phyloP scores from a whole-genome alignment of 2,113 vertebrate species.

The Catharus bicknelli region DNA sequence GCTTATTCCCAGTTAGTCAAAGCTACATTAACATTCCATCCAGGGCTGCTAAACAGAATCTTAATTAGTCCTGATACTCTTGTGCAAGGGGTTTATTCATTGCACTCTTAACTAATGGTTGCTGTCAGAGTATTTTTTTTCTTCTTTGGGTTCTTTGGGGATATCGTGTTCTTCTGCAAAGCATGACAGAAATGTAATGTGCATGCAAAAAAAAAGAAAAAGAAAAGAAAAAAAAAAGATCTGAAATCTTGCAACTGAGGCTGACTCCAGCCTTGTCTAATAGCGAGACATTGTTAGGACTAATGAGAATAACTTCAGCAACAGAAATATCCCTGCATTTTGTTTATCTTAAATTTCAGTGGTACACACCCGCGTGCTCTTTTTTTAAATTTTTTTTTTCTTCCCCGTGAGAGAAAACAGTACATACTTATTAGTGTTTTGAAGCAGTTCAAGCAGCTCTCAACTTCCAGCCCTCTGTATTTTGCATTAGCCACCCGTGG shows the following conservation, averaged over 20 bases:
- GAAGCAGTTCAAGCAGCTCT: background rate
- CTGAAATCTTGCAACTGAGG: constrained; percentile 56
- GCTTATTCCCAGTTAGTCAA: constrained; percentile 75
- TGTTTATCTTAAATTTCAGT: constrained; percentile 35
- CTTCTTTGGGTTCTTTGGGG: constrained; percentile 72
- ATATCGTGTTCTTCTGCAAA: constrained; percentile 73
- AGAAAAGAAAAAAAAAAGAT: background rate
- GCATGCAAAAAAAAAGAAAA: background rate
- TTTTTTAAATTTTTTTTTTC: too few relatives aligned
- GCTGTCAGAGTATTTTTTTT: constrained; percentile 71
- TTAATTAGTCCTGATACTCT: constrained; percentile 83
- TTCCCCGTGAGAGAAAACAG: background rate
- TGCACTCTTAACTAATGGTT: constrained; percentile 73
- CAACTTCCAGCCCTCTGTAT: background rate
- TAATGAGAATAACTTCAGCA: constrained; percentile 55
- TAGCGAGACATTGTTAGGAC: constrained; percentile 65
- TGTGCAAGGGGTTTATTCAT: constrained; percentile 77
- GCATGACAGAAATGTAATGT: constrained; percentile 76
- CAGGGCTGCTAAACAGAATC: constrained; percentile 80
- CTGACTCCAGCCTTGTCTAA: constrained; percentile 75
- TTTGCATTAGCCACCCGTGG: background rate
- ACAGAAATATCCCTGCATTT: background rate
- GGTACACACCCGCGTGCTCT: background rate
- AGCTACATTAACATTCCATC: constrained; percentile 83
- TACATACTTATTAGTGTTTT: background rate